Conservation (phyloP, 1,140 invertebrate genomes). For the Trinorchestia longiramus region DNA sequence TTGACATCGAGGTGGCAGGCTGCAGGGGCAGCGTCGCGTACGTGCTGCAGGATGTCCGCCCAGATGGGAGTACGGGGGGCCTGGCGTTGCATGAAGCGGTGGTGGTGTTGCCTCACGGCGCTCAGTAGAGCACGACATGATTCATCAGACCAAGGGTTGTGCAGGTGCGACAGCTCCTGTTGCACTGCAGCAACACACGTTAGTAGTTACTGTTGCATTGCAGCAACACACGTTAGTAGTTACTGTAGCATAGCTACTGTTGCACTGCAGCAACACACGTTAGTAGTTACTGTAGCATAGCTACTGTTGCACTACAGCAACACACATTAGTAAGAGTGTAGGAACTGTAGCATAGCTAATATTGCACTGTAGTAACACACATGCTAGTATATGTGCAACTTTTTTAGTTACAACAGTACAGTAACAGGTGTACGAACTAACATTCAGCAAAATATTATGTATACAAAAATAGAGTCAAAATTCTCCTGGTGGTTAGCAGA, state of each 20-base stretch:
- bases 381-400: too few relatives aligned
- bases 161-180: background rate
- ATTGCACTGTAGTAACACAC: too few relatives aligned
- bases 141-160: background rate
- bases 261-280: background rate
- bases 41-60: constrained; percentile 32
- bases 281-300: background rate
- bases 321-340: too few relatives aligned
- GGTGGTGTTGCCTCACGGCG: constrained; percentile 13
- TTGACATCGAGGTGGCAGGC: constrained; percentile 13
- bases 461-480: too few relatives aligned
- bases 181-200: background rate
- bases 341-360: too few relatives aligned
- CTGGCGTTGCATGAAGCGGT: constrained; percentile 29
- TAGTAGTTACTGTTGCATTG: background rate
- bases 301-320: background rate
- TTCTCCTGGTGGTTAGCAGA: too few relatives aligned
- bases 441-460: too few relatives aligned
- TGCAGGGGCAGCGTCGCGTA: background rate
- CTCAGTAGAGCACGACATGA: background rate
- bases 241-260: background rate
- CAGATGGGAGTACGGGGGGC: constrained; percentile 19
- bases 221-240: background rate
- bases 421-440: too few relatives aligned
- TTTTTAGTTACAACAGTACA: too few relatives aligned